Evolutionary conservation across 2,888 invertebrate species (phyloP), one percentile per base, ranked within the genome.

Genomic region (Xiphydria camelus): DNA sequence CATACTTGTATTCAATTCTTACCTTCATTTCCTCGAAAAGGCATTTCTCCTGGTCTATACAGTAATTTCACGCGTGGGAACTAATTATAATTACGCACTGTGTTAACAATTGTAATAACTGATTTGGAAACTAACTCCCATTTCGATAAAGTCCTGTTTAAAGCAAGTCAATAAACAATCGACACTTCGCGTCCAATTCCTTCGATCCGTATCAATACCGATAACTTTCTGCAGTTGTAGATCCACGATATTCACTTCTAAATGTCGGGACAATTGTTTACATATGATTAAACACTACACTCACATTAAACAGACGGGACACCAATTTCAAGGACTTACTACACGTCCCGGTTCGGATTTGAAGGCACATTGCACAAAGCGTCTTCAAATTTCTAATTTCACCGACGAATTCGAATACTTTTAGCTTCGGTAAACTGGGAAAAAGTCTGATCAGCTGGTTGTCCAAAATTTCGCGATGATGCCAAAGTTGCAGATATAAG

Each of bases 401-500:
- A 4, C 62, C 62, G 10, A 50, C 44, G 41, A 59, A 62, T 43
- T 61, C 61, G 20, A 62, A 60, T 14, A 49, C 32, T 45, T 38
- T 25, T 7, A 62, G 40, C 0, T 41, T 42, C 1, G 62, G 61
- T 31, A 62, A 40, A 18, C 40, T 47, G 2, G 53, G 26, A 12
- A 62, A 53, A 4, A 62, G 37, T 23, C 49, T 53, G 12, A 20
- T 43, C 19, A 62, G 39, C 9, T 53, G 55, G 14, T 29, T 23
- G 35, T 62, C 62, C 25, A 62, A 52, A 41, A 50, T 47, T 14
- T 62, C 60, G 18, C 59, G 59, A 33, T 61, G 59, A 41, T 62
- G 62, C 61, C 59, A 62, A 20, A 62, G 40, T 42, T 61, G 59
- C n/a, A 62, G 47, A 17, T 52, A 53, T 21, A 62, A 33, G 17